Base-by-base conservation (phyloP, 1,140 invertebrate genomes). In the Trichonephila clavipes region DNA sequence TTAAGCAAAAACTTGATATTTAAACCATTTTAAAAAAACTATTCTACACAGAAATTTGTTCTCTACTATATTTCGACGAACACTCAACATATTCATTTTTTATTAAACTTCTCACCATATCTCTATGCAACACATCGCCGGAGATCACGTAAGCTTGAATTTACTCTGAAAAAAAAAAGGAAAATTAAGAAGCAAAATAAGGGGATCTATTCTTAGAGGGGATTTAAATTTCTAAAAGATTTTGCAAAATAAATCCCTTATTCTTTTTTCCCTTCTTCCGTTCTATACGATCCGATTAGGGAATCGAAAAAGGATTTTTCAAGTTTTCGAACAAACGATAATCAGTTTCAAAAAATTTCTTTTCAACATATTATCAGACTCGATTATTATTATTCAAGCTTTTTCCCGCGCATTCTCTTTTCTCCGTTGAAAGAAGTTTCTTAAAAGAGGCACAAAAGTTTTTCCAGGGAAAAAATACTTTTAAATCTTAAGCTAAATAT, bases 171-270 rank as follows among this genome's bases (percentile, higher is more conserved):
- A 66, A 66, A n/a, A 8, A 21, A 21, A 8, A 12, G 24, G 19
- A 8, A 28, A n/a, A 6, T 69, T 24, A 69, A n/a, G 66, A 24
- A 24, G 34, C 14, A 77, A 77, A 34, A 40, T 7, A 51, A 10
- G 51, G 51, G 51, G 28, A 77, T 77, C 18, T 28, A 34, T 28
- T 16, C 14, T 77, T 77, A 77, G 3, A 77, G 28, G 28, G 34
- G 72, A 77, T 77, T 77, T 77, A 77, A 77, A 77, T 34, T 77
- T 77, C 69, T 77, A 40, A 77, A 77, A 77, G 72, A 77, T 77
- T 77, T 77, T 34, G 28, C 72, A 4, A 18, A 34, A 40, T 77
- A 77, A 40, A 34, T 18, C 72, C 72, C 34, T 18, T 34, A 34
- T 40, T 16, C 28, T 72, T 72, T 34, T 40, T 34, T 40, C 28